A percentile compares a stretch with the other conserved stretches of the same genome.
phyloP scores from a whole-genome alignment of 2,113 vertebrate species.

The Brachypteracias leptosomus region DNA sequence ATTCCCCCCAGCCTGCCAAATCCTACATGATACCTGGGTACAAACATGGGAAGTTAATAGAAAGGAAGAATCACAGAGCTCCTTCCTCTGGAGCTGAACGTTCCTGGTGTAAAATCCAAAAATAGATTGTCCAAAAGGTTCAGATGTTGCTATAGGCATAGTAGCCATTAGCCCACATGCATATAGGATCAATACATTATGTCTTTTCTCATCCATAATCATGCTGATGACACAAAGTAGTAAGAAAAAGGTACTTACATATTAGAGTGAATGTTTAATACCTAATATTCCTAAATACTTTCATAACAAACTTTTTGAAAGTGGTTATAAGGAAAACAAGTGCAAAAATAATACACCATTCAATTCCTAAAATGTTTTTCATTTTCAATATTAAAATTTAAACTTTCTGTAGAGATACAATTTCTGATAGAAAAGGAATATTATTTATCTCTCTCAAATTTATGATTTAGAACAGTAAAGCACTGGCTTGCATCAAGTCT shows the following conservation, averaged over 20 bases:
- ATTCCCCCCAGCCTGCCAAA: rapidly evolving
- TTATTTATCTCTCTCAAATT: neutral
- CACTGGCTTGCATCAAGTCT: neutral
- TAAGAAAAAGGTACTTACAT: neutral
- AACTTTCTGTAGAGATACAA: neutral
- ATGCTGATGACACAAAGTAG: rapidly evolving
- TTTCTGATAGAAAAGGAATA: neutral
- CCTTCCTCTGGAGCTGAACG: neutral
- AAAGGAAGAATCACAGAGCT: neutral
- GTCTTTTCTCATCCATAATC: neutral
- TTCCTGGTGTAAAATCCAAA: neutral
- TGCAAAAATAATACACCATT: rapidly evolving
- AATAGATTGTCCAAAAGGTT: neutral
- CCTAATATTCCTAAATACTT: neutral
- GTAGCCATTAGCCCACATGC: neutral
- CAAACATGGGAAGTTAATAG: neutral
- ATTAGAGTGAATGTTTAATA: neutral
- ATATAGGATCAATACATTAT: neutral
- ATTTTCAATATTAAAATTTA: neutral
- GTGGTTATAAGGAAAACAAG: neutral
- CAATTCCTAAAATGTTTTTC: neutral
- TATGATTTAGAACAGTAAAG: neutral
- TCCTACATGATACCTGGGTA: neutral
- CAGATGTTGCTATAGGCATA: neutral
- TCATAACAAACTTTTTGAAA: neutral